These are phyloP conservation scores for Chaenocephalus aceratus DNA, from an alignment of 2,113 vertebrate species.

Conservation along the genomic window DNA sequence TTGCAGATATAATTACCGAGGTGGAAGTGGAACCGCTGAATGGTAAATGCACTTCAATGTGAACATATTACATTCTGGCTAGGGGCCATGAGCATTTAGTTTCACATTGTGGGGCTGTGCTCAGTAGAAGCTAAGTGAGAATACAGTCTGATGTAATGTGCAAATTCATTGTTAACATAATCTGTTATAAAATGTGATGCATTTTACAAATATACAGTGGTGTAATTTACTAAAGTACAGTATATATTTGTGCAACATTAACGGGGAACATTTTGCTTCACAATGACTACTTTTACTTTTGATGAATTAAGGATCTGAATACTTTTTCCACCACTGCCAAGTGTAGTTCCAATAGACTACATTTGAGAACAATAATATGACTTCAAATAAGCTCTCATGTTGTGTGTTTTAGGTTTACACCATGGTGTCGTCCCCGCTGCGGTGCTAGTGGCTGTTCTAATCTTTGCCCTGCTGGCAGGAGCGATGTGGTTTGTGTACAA, in stretches of 20 bases:
- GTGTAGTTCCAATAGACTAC: background rate
- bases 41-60: conserved; percentile 73
- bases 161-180: background rate
- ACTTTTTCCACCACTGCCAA: background rate
- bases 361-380: background rate
- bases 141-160: background rate
- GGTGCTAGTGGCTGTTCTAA: conserved; percentile 83
- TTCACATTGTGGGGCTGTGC: background rate
- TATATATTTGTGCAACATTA: background rate
- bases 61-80: background rate
- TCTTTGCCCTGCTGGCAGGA: conserved; percentile 80
- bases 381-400: background rate
- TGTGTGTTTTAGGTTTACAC: conserved; percentile 84
- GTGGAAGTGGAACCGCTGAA: conserved; percentile 81
- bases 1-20: conserved; percentile 76
- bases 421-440: conserved; percentile 79
- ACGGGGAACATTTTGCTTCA: background rate
- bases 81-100: background rate
- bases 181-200: background rate
- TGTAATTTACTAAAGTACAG: background rate
- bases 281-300: background rate
- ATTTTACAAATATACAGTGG: background rate
- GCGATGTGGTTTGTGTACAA: conserved; percentile 85
- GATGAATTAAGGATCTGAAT: background rate
- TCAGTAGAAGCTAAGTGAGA: background rate